Evolutionary conservation across 2,113 vertebrate species (phyloP).

Genomic region (Brienomyrus longianalis): DNA sequence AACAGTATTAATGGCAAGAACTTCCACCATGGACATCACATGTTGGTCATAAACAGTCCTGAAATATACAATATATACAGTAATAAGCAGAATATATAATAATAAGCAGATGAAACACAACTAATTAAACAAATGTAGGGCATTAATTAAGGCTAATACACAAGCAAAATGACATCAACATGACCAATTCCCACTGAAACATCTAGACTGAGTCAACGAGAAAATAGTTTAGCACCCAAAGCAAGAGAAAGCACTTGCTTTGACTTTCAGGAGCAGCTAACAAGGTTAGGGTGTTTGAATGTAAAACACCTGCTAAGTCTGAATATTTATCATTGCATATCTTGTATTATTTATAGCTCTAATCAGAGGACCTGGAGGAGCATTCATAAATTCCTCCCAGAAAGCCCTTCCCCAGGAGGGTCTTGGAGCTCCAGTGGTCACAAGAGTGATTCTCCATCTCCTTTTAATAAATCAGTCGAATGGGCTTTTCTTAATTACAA

Average conservation of each 20-base stretch:
- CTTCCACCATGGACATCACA: not conserved
- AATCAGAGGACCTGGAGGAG: not conserved
- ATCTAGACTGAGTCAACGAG: not conserved
- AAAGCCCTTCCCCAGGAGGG: slow-evolving; percentile 3
- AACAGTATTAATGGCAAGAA: not conserved
- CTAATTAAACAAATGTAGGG: not conserved
- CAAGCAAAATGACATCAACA: not conserved
- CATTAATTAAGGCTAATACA: not conserved
- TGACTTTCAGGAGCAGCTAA: slow-evolving; percentile 6
- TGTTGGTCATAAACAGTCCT: not conserved
- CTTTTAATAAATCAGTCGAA: slow-evolving; percentile 12
- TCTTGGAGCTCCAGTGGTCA: slow-evolving; percentile 9
- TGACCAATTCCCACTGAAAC: not conserved
- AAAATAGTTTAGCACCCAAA: not conserved
- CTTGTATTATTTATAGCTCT: slow-evolving; percentile 13
- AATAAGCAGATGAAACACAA: not conserved
- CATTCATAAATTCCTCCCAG: slow-evolving; percentile 17
- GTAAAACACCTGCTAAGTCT: slow-evolving; percentile 19
- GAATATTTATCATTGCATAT: slow-evolving; percentile 20
- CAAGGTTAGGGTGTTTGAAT: slow-evolving; percentile 11
- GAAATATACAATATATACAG: not conserved
- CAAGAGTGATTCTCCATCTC: slow-evolving; percentile 12
- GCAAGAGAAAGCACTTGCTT: not conserved
- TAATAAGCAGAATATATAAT: not conserved
- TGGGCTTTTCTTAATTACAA: slow-evolving; percentile 15